Conservation (phyloP, 2,888 invertebrate species). For the Mimachlamys varia region DNA sequence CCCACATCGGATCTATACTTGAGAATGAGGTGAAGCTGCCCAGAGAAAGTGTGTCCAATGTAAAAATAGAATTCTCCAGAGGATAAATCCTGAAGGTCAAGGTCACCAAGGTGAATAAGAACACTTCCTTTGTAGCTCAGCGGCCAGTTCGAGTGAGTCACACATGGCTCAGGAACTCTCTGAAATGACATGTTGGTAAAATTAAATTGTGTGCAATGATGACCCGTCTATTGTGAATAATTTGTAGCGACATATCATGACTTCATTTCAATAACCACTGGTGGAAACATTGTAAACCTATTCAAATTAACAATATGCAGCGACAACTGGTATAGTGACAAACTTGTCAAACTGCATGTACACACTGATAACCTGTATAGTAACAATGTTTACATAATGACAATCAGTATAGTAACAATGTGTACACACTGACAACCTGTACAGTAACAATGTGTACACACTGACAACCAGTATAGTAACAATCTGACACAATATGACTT, state of each 20-base stretch:
- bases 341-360: no score
- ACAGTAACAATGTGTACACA: no score
- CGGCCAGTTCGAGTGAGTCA: neutral
- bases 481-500: no score
- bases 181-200: neutral
- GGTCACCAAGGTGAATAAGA: neutral
- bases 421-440: no score
- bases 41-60: neutral
- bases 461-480: no score
- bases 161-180: neutral
- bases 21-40: neutral
- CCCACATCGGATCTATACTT: slow-evolving; percentile 13
- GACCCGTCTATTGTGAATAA: neutral
- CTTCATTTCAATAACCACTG: no score
- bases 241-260: neutral
- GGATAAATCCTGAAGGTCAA: slow-evolving; percentile 16
- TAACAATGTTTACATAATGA: no score
- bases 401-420: no score
- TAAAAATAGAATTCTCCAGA: slow-evolving; percentile 1
- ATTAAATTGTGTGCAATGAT: neutral
- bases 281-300: no score
- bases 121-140: slow-evolving; percentile 19
- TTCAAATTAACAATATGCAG: no score
- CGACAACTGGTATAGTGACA: no score
- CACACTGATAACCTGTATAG: no score